A percentile compares a stretch with the other conserved stretches of the same genome.
These are phyloP conservation scores for Elysia chlorotica DNA, from an alignment of 1,140 invertebrate genomes.

Conservation along the genomic window DNA sequence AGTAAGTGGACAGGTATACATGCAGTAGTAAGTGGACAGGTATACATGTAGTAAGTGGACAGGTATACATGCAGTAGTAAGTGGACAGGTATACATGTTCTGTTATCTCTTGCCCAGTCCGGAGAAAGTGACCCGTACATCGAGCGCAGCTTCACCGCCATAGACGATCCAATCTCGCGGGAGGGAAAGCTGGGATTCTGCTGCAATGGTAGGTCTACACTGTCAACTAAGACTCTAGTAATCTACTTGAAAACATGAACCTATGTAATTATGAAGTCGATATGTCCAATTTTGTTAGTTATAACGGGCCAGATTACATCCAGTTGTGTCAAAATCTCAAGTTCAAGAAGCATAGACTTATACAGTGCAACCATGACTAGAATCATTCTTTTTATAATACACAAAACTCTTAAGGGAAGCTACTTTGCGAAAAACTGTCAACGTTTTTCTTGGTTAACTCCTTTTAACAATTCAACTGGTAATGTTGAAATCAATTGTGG, in stretches of 20 bases:
- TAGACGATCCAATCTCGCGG: conserved; percentile 8
- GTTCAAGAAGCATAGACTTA: too few species aligned
- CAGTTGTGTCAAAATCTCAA: too few species aligned
- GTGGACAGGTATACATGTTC: not conserved
- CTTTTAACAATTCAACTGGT: not conserved
- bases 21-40: too few species aligned
- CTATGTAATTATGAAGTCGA: not conserved
- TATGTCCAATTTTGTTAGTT: not conserved
- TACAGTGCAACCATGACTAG: too few species aligned
- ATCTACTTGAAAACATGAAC: not conserved
- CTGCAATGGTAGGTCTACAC: conserved; percentile 27
- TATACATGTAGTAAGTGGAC: too few species aligned
- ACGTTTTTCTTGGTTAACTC: not conserved
- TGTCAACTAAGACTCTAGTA: not conserved
- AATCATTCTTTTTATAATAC: not conserved
- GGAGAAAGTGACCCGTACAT: conserved; percentile 14
- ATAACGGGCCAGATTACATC: too few species aligned
- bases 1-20: too few species aligned
- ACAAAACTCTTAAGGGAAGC: not conserved
- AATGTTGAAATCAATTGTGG: not conserved
- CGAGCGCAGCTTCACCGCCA: not conserved
- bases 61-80: not conserved
- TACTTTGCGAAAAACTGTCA: not conserved
- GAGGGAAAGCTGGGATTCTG: conserved; percentile 30
- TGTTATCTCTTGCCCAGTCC: not conserved